Percentiles rank a stretch among this genome's conserved stretches.
These are phyloP conservation scores for Arrhopalites spinosus DNA, from an alignment of 2,888 invertebrate species.

Conservation along the genomic window DNA sequence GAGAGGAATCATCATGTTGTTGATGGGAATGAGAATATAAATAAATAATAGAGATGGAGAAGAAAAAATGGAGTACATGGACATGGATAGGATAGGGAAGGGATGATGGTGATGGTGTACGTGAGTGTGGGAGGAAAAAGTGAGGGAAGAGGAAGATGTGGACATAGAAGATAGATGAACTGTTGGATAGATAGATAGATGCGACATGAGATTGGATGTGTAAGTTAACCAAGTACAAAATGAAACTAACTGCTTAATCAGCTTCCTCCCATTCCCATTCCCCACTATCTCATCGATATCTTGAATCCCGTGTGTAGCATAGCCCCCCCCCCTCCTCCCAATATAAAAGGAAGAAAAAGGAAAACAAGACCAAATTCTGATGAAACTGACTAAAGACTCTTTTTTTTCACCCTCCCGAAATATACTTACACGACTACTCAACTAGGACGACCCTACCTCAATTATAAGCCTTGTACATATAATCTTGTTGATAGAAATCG, in stretches of 20 bases:
- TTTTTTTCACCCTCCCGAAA: background rate
- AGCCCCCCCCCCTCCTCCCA: no score
- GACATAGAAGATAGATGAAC: slow-evolving; percentile 26
- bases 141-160: background rate
- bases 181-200: slow-evolving; percentile 27
- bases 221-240: slow-evolving; percentile 37
- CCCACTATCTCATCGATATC: slow-evolving; percentile 17
- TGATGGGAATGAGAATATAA: background rate
- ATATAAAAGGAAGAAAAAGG: background rate
- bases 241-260: slow-evolving; percentile 55
- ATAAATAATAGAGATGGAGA: background rate
- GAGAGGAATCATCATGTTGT: no score
- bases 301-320: no score
- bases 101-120: background rate
- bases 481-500: background rate
- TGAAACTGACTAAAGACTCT: background rate
- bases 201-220: slow-evolving; percentile 33
- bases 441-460: no score
- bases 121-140: background rate
- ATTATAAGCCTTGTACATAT: no score
- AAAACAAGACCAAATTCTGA: background rate
- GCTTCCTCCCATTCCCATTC: slow-evolving; percentile 41
- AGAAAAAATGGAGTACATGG: background rate
- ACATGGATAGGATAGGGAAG: background rate
- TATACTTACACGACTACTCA: no score